A percentile compares a stretch with the other conserved stretches of the same genome.
phyloP scores from a whole-genome alignment of 1,140 invertebrate species.

The Hypothenemus hampei region DNA sequence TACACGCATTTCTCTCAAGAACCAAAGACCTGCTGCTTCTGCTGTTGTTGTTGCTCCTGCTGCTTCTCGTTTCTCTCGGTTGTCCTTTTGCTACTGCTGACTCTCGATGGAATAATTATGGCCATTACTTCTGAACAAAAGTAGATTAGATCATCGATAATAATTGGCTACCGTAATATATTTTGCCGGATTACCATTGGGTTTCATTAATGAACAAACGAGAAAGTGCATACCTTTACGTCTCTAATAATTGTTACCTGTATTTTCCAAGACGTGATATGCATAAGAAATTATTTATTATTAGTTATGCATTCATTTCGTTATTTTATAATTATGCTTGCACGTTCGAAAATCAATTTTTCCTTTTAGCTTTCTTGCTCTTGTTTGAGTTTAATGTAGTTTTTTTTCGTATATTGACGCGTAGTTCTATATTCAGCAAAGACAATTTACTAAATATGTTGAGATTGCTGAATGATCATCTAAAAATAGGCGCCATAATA shows the following conservation, averaged over 20 bases:
- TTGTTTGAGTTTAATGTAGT: no score
- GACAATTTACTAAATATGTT: no score
- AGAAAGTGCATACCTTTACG: conserved; percentile 25
- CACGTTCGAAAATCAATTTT: no score
- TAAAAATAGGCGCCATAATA: no score
- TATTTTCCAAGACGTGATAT: conserved; percentile 12
- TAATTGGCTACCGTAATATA: conserved; percentile 36
- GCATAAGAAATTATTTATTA: conserved; percentile 10
- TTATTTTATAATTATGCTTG: not conserved
- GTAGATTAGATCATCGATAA: conserved; percentile 37
- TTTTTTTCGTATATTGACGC: no score
- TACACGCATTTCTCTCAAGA: conserved; percentile 37
- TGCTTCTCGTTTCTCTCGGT: conserved; percentile 22
- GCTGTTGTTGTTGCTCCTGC: no score
- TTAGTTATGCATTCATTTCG: not conserved
- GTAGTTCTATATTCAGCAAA: no score
- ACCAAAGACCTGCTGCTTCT: no score
- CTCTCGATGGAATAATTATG: conserved; percentile 35
- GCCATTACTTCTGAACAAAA: conserved; percentile 36
- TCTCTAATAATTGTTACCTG: conserved; percentile 23
- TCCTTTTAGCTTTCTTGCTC: no score
- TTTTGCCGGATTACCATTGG: conserved; percentile 26
- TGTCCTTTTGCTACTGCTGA: conserved; percentile 23
- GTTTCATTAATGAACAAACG: conserved; percentile 32
- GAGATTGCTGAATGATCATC: no score